Evolutionary conservation across 2,888 invertebrate species (phyloP).

Genomic region (Orthonychiurus folsomi): DNA sequence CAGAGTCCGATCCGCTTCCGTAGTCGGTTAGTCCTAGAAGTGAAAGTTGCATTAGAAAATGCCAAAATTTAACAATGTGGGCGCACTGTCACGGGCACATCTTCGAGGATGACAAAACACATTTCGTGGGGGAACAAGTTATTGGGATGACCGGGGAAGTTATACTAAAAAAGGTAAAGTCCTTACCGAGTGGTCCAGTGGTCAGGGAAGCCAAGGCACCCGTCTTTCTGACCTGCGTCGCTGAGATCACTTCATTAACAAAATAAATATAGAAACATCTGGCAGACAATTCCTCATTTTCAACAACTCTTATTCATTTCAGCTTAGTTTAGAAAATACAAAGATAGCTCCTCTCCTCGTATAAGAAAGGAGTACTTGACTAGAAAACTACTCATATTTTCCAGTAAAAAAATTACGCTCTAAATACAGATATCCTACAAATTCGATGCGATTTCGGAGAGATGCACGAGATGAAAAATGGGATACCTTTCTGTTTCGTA

Average conservation of each 20-base stretch:
- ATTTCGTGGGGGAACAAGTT: too few species aligned
- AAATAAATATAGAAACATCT: conserved; percentile 12
- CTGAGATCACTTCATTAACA: conserved; percentile 29
- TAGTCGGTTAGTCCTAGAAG: too few species aligned
- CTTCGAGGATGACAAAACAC: neutral
- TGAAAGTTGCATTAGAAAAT: too few species aligned
- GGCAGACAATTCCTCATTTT: neutral
- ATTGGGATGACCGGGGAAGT: too few species aligned
- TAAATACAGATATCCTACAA: too few species aligned
- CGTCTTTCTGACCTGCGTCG: conserved; percentile 26
- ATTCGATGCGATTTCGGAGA: neutral
- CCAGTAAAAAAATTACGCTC: too few species aligned
- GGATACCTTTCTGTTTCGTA: conserved; percentile 64
- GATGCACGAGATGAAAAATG: neutral
- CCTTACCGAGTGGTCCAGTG: conserved; percentile 36
- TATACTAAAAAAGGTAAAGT: neutral
- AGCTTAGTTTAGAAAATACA: too few species aligned
- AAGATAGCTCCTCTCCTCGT: too few species aligned
- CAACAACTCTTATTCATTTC: neutral
- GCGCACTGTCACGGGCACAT: too few species aligned
- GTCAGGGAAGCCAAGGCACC: conserved; percentile 35
- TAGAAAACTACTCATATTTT: too few species aligned
- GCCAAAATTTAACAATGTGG: too few species aligned
- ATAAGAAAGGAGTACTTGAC: too few species aligned
- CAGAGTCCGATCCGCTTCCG: conserved; percentile 56